Percentiles rank a stretch among this genome's conserved stretches.
Evolutionary conservation across 2,113 vertebrate species (phyloP).

Genomic region (Leucopsar rothschildi): DNA sequence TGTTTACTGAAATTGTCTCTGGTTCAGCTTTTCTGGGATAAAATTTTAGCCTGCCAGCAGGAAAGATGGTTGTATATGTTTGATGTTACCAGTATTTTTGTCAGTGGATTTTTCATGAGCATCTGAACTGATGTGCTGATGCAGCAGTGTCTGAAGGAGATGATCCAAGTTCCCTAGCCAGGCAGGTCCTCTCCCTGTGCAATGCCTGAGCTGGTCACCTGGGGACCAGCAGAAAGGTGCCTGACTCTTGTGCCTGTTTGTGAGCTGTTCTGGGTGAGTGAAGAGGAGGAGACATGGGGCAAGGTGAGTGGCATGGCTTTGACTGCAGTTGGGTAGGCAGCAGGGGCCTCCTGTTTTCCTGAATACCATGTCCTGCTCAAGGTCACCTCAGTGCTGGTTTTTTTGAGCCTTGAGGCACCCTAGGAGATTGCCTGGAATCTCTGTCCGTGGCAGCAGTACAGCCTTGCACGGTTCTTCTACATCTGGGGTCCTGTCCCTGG

Average conservation of each 20-base stretch:
- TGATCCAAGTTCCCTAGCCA: neutral
- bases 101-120: neutral
- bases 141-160: neutral
- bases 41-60: neutral
- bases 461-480: neutral
- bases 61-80: neutral
- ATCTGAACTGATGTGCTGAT: neutral
- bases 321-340: neutral
- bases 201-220: neutral
- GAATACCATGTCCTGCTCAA: neutral
- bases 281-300: neutral
- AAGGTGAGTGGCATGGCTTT: neutral
- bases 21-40: neutral
- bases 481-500: accelerated
- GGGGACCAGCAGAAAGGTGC: neutral
- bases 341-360: neutral
- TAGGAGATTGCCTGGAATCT: neutral
- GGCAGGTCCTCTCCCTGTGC: neutral
- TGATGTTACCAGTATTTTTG: neutral
- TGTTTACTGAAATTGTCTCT: neutral
- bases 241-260: neutral
- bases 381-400: neutral
- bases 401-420: neutral
- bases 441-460: neutral
- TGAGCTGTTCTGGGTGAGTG: neutral